Evolutionary conservation across 2,888 invertebrate genomes (phyloP).

Genomic region (Automeris io): DNA sequence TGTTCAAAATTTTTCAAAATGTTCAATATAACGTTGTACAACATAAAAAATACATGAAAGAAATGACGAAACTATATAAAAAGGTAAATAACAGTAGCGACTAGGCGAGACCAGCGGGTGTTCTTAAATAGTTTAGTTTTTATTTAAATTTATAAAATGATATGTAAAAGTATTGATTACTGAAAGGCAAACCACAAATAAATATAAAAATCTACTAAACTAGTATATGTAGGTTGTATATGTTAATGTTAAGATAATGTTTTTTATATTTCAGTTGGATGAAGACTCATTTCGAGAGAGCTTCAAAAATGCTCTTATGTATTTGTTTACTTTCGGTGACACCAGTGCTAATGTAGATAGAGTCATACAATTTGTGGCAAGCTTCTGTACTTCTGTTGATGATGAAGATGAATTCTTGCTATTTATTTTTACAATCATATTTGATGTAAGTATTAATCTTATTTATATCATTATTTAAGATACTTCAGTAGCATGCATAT

Average conservation of each 20-base stretch:
- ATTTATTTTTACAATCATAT: constrained; percentile 79
- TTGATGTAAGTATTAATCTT: constrained; percentile 64
- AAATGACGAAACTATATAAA: constrained; percentile 78
- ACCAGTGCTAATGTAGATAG: constrained; percentile 82
- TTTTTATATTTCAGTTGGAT: constrained; percentile 37
- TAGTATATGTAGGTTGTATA: too few relatives aligned
- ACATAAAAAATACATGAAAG: constrained; percentile 80
- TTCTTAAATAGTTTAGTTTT: too few relatives aligned
- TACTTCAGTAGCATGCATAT: too few relatives aligned
- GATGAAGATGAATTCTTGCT: constrained; percentile 76
- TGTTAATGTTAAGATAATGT: neutral
- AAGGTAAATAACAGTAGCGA: constrained; percentile 61
- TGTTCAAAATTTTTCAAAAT: constrained; percentile 78
- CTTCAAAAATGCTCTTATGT: constrained; percentile 80
- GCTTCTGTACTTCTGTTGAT: constrained; percentile 80
- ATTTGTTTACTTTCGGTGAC: constrained; percentile 81
- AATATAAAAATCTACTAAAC: too few relatives aligned
- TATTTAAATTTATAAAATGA: too few relatives aligned
- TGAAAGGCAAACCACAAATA: too few relatives aligned
- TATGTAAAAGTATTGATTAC: neutral
- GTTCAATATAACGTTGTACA: constrained; percentile 80
- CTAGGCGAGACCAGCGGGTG: too few relatives aligned
- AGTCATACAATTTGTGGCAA: constrained; percentile 82
- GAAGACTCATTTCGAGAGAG: constrained; percentile 78
- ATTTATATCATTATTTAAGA: neutral